Conservation (phyloP, 2,888 invertebrate genomes). For the Nebria brevicollis region DNA sequence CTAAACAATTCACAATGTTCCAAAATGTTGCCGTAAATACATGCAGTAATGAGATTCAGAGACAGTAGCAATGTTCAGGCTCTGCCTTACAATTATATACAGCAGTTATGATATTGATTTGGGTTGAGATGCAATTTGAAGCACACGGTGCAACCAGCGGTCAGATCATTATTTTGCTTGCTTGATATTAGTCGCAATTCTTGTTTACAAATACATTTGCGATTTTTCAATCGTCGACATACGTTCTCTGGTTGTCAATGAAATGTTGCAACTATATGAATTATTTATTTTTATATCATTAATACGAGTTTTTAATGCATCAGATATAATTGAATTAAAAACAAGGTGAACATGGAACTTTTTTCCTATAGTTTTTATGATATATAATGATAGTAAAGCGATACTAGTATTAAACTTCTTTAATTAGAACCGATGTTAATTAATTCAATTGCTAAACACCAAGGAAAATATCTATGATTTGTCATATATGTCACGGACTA, state of each 20-base stretch:
- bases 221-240: constrained; percentile 8
- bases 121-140: not conserved
- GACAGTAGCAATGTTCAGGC: not conserved
- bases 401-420: constrained; percentile 15
- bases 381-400: constrained; percentile 2
- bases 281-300: constrained; percentile 23
- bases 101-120: not conserved
- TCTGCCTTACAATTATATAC: not conserved
- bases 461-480: constrained; percentile 18
- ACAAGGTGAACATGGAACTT: constrained; percentile 20
- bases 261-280: constrained; percentile 23
- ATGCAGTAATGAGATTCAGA: not conserved
- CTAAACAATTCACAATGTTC: not conserved
- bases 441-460: constrained; percentile 18
- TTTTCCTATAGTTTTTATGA: not conserved
- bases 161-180: not conserved
- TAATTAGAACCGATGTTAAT: constrained; percentile 24
- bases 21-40: not conserved
- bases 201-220: not conserved
- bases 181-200: not conserved
- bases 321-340: constrained; percentile 31
- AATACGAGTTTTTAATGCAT: constrained; percentile 21
- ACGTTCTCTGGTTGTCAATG: constrained; percentile 9
- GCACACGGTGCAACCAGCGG: constrained; percentile 5
- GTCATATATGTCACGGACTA: constrained; percentile 25